phyloP scores from a whole-genome alignment of 2,113 vertebrate species.

The Rutilus rutilus region DNA sequence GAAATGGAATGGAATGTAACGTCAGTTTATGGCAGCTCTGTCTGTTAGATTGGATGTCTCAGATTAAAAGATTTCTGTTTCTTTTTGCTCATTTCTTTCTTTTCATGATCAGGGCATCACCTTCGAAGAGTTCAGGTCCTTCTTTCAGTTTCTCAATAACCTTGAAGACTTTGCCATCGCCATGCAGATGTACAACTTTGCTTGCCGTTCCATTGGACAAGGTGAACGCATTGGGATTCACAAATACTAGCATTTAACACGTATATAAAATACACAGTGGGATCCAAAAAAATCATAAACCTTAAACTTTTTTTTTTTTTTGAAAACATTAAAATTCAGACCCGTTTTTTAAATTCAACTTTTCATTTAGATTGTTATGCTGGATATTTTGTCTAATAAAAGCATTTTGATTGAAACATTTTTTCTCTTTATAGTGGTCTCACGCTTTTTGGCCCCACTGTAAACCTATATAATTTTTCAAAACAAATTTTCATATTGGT shows the following conservation, averaged over 20 bases:
- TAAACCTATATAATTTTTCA: neutral
- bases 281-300: neutral
- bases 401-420: no score
- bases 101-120: constrained; percentile 89
- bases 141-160: constrained; percentile 99
- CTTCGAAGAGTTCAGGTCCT: constrained; percentile 97
- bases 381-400: no score
- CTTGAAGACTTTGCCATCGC: constrained; percentile 98
- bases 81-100: constrained; percentile 23
- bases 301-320: no score
- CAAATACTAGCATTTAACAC: neutral
- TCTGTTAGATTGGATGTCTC: neutral
- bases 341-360: no score
- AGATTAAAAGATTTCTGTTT: neutral
- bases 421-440: no score
- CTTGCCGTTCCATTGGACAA: constrained; percentile 95
- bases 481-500: no score
- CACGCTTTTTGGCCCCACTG: neutral
- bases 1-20: constrained; percentile 20
- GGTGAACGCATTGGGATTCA: constrained; percentile 70
- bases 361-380: no score
- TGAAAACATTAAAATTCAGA: neutral
- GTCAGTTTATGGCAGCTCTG: neutral
- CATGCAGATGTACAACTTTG: constrained; percentile 99
- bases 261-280: neutral